Evolutionary conservation across 2,888 invertebrate species (phyloP).

Genomic region (Plusia festucae): DNA sequence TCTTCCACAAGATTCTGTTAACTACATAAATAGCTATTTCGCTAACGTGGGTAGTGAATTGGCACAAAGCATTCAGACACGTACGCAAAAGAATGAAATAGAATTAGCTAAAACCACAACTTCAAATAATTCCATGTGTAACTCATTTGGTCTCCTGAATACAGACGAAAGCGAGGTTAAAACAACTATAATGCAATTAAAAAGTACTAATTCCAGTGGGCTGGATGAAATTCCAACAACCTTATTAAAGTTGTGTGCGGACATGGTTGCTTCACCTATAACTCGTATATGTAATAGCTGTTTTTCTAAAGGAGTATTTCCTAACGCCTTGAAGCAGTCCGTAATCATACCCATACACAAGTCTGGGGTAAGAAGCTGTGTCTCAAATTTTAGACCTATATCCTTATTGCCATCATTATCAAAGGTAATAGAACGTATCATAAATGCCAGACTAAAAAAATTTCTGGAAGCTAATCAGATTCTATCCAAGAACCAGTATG

Average conservation of each 20-base stretch:
- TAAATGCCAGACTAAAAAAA: background rate
- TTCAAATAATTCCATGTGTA: background rate
- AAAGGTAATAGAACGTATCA: background rate
- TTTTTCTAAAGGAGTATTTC: background rate
- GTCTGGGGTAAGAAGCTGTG: background rate
- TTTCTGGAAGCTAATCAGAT: background rate
- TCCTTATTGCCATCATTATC: background rate
- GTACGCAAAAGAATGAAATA: background rate
- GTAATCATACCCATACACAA: background rate
- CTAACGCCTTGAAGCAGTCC: background rate
- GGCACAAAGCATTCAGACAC: background rate
- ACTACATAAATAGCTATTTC: conserved; percentile 5
- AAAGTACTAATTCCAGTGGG: background rate
- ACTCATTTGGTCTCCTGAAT: background rate
- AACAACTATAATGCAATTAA: conserved; percentile 2
- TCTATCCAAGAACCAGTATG: background rate
- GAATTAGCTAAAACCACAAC: background rate
- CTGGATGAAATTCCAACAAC: background rate
- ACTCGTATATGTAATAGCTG: background rate
- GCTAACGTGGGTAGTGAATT: conserved; percentile 2
- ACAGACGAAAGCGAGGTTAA: background rate
- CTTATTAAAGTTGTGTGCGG: background rate
- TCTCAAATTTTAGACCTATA: background rate
- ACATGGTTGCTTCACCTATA: background rate
- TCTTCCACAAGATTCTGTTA: background rate